A percentile compares a stretch with the other conserved stretches of the same genome.
phyloP scores from a whole-genome alignment of 2,888 invertebrate species.

The Strigamia crassipes region DNA sequence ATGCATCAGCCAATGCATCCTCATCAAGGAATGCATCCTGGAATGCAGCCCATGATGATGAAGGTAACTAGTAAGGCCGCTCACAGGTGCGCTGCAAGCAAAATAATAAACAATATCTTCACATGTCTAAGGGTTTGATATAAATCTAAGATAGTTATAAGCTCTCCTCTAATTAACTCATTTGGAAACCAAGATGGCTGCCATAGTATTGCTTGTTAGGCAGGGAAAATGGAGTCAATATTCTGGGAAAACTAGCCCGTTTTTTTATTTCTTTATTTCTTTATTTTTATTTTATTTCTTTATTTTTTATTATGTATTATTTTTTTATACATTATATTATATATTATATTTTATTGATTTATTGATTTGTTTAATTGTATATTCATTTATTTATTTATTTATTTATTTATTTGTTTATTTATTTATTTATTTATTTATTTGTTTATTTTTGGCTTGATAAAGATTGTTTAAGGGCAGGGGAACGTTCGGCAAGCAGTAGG shows the following conservation, averaged over 20 bases:
- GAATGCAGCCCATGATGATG: slow-evolving; percentile 42
- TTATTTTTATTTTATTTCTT: slow-evolving; percentile 47
- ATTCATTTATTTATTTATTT: slow-evolving; percentile 46
- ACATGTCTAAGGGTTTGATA: not conserved
- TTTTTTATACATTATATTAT: slow-evolving; percentile 24
- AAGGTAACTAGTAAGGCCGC: not conserved
- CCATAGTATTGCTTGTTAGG: slow-evolving; percentile 52
- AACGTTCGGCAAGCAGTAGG: not conserved
- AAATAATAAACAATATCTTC: not conserved
- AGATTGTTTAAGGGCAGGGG: slow-evolving; percentile 27
- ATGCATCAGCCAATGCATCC: slow-evolving; percentile 42
- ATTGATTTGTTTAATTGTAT: slow-evolving; percentile 33
- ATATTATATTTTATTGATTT: slow-evolving; percentile 46
- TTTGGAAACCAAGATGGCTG: slow-evolving; percentile 26
- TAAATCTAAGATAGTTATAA: not conserved
- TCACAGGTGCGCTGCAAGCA: slow-evolving; percentile 4
- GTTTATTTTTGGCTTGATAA: slow-evolving; percentile 12
- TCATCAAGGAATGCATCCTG: slow-evolving; percentile 38
- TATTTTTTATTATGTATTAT: slow-evolving; percentile 39
- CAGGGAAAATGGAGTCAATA: slow-evolving; percentile 64
- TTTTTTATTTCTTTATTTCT: slow-evolving; percentile 32
- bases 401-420: slow-evolving; percentile 19
- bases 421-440: slow-evolving; percentile 46
- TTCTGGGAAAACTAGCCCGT: slow-evolving; percentile 18
- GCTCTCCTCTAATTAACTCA: not conserved